These are phyloP conservation scores for Cecropterus lyciades DNA, from an alignment of 1,140 invertebrate species.

Conservation along the genomic window DNA sequence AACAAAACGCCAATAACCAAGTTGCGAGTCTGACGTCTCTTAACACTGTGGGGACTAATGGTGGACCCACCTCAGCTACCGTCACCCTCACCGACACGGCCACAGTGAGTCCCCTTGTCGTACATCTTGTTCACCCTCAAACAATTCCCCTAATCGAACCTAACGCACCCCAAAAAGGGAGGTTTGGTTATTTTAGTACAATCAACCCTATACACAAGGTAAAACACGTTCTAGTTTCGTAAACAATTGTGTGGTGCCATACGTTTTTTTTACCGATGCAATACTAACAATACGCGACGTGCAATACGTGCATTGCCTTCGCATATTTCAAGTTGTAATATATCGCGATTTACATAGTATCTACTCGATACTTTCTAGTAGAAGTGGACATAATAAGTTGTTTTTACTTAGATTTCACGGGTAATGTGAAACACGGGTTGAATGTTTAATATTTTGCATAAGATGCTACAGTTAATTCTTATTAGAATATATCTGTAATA, in stretches of 20 bases:
- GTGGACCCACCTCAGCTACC: slow-evolving; percentile 72
- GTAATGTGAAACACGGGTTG: not conserved
- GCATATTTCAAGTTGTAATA: not conserved
- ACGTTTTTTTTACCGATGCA: slow-evolving; percentile 23
- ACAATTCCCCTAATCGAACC: slow-evolving; percentile 70
- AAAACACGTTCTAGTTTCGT: slow-evolving; percentile 20
- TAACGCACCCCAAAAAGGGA: slow-evolving; percentile 70
- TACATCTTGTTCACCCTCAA: slow-evolving; percentile 71
- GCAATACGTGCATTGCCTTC: slow-evolving; percentile 15
- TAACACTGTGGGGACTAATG: slow-evolving; percentile 52
- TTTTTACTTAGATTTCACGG: not conserved
- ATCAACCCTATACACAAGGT: slow-evolving; percentile 22
- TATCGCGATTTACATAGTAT: slow-evolving; percentile 15
- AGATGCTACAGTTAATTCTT: too few species aligned
- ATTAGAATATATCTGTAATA: too few species aligned
- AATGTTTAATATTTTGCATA: not conserved
- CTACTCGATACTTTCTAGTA: slow-evolving; percentile 1
- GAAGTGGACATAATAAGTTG: not conserved
- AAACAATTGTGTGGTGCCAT: slow-evolving; percentile 25
- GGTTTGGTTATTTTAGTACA: slow-evolving; percentile 70
- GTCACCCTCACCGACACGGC: slow-evolving; percentile 80
- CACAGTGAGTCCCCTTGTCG: slow-evolving; percentile 79
- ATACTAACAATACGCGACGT: slow-evolving; percentile 19
- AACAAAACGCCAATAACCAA: slow-evolving; percentile 82
- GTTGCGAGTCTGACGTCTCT: slow-evolving; percentile 49